These are phyloP conservation scores for Sebastes iracundus DNA, from an alignment of 2,797 vertebrate species.

Conservation along the genomic window DNA sequence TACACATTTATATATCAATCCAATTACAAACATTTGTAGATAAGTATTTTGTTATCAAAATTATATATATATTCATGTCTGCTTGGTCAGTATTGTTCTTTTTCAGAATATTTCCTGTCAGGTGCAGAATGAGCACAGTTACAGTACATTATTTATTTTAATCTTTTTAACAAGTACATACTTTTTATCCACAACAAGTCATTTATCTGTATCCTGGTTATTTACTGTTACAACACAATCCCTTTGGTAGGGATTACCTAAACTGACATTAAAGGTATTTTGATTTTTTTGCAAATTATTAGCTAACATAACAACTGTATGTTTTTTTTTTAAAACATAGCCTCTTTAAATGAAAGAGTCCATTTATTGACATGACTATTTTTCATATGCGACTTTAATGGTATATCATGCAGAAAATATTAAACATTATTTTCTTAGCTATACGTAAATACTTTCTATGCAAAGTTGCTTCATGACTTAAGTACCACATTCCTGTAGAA, in stretches of 20 bases:
- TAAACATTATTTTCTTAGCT: constrained; percentile 70
- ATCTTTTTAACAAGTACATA: constrained; percentile 55
- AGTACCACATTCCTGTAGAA: constrained; percentile 58
- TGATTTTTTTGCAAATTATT: constrained; percentile 29
- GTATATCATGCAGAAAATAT: constrained; percentile 64
- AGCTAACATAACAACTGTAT: constrained; percentile 12
- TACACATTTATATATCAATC: constrained; percentile 81
- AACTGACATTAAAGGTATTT: constrained; percentile 32
- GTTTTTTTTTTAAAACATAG: constrained; percentile 38
- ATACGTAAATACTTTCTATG: constrained; percentile 80
- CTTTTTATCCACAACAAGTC: constrained; percentile 51
- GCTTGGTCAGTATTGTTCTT: constrained; percentile 79
- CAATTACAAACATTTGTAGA: constrained; percentile 82
- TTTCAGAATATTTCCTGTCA: constrained; percentile 75
- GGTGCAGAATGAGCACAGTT: constrained; percentile 65
- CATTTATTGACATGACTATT: constrained; percentile 54
- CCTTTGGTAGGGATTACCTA: constrained; percentile 28
- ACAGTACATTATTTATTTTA: constrained; percentile 65
- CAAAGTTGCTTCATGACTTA: constrained; percentile 71
- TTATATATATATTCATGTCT: constrained; percentile 69
- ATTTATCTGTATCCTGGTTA: constrained; percentile 49
- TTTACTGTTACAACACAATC: constrained; percentile 54
- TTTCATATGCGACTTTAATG: constrained; percentile 60
- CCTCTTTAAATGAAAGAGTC: constrained; percentile 39
- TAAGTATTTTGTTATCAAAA: constrained; percentile 80